Evolutionary conservation across 2,113 vertebrate genomes (phyloP).

Genomic region (Dolichotis patagonum): DNA sequence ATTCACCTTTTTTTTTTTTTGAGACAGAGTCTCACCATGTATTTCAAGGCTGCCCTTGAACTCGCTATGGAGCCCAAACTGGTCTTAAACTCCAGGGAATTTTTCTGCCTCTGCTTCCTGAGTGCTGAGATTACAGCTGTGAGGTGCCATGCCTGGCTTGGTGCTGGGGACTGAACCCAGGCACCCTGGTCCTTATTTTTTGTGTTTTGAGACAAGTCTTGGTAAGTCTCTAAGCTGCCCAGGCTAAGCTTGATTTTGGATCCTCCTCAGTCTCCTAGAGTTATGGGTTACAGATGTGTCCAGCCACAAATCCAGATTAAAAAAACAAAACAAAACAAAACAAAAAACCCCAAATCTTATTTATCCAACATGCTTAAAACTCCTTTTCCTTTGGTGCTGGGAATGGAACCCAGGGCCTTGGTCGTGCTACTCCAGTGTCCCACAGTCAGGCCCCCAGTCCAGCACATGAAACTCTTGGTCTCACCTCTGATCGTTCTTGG

Average conservation of each 20-base stretch:
- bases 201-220: neutral
- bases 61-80: neutral
- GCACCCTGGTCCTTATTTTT: neutral
- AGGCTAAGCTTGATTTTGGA: neutral
- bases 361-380: neutral
- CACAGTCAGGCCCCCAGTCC: neutral
- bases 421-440: neutral
- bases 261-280: neutral
- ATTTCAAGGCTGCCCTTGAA: neutral
- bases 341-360: neutral
- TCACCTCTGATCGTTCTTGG: constrained; percentile 98
- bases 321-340: neutral
- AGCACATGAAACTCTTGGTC: neutral
- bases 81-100: neutral
- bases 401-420: neutral
- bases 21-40: neutral
- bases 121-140: neutral
- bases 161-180: neutral
- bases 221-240: neutral
- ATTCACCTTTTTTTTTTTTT: neutral
- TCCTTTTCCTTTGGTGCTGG: neutral
- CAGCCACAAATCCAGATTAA: neutral
- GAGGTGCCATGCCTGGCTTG: neutral
- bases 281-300: neutral
- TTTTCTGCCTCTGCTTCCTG: neutral